Evolutionary conservation across 2,888 invertebrate species (phyloP).

Genomic region (Proisotoma minuta): DNA sequence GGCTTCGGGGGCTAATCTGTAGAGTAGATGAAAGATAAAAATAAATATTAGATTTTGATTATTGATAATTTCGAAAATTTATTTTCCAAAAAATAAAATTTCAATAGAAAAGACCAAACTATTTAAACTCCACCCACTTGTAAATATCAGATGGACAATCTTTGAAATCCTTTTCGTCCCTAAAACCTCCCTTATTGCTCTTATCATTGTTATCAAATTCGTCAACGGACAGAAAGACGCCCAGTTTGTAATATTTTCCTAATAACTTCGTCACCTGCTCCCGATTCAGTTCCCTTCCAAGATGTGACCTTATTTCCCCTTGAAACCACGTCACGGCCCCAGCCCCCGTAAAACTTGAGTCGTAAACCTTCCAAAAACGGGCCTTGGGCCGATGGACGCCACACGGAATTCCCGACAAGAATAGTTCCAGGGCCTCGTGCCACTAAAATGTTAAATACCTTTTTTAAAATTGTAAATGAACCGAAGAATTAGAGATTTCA

Average conservation of each 20-base stretch:
- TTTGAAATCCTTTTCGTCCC: constrained; percentile 27
- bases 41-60: no score
- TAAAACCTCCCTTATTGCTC: not conserved
- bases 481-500: no score
- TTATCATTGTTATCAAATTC: not conserved
- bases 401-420: constrained; percentile 39
- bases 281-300: constrained; percentile 35
- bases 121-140: constrained; percentile 37
- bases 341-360: constrained; percentile 39
- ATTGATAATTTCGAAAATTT: no score
- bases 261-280: constrained; percentile 36
- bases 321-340: constrained; percentile 44
- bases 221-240: constrained; percentile 28
- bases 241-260: constrained; percentile 44
- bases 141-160: constrained; percentile 42
- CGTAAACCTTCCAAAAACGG: constrained; percentile 36
- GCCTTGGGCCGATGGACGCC: constrained; percentile 31
- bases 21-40: no score
- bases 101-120: constrained; percentile 27
- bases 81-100: not conserved
- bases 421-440: constrained; percentile 43
- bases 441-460: constrained; percentile 29
- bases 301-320: constrained; percentile 32
- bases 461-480: not conserved
- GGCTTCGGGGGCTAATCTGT: no score